These are phyloP conservation scores for Propsilocerus akamusi DNA, from an alignment of 1,140 invertebrate genomes.

Conservation along the genomic window DNA sequence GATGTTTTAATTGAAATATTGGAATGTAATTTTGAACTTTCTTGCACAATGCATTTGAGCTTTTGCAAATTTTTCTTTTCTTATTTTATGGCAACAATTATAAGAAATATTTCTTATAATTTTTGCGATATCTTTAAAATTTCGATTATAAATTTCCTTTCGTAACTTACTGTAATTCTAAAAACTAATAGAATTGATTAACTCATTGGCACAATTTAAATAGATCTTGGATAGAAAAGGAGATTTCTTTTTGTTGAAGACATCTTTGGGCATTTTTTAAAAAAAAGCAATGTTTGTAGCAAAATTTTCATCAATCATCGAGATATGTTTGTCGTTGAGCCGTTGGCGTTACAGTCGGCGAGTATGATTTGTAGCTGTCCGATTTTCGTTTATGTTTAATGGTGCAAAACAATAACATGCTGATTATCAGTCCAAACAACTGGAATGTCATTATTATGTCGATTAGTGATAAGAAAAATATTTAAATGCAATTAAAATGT, in stretches of 20 bases:
- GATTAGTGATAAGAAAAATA: slow-evolving; percentile 3
- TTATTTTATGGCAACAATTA: too few species aligned
- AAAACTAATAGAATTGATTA: too few species aligned
- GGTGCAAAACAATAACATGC: slow-evolving; percentile 58
- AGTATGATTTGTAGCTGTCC: slow-evolving; percentile 47
- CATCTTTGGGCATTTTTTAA: neutral
- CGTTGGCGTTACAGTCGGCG: slow-evolving; percentile 31
- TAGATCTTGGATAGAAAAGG: slow-evolving; percentile 9
- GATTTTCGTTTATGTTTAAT: slow-evolving; percentile 46
- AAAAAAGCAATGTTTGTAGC: neutral
- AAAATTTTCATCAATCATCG: neutral
- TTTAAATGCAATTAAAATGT: slow-evolving; percentile 6
- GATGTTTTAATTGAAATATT: too few species aligned
- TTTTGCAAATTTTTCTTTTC: too few species aligned
- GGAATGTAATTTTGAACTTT: too few species aligned
- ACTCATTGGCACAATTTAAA: neutral
- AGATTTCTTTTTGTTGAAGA: slow-evolving; percentile 8
- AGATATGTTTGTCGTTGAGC: slow-evolving; percentile 13
- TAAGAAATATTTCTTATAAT: too few species aligned
- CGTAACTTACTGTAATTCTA: too few species aligned
- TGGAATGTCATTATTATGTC: slow-evolving; percentile 21
- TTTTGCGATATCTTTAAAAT: too few species aligned
- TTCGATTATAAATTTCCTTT: too few species aligned
- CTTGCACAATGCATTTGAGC: too few species aligned
- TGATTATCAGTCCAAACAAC: slow-evolving; percentile 53